Conservation (phyloP, 2,797 vertebrate species). For the Crax fasciolata region DNA sequence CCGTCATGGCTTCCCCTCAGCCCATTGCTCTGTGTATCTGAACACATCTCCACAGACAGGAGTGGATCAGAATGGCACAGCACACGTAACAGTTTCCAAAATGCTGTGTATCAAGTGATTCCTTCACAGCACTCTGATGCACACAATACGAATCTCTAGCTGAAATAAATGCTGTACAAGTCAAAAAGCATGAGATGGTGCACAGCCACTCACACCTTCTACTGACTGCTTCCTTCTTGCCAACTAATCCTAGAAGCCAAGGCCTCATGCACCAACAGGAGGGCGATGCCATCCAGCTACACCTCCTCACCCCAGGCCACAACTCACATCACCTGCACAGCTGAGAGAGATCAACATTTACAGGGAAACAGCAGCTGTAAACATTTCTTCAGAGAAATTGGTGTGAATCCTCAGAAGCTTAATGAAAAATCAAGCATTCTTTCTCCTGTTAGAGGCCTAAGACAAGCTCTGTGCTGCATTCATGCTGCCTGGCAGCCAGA, state of each 20-base stretch:
- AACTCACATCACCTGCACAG: neutral
- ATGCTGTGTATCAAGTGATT: neutral
- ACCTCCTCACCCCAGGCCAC: neutral
- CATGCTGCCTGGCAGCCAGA: neutral
- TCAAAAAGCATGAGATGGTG: neutral
- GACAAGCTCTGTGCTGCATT: neutral
- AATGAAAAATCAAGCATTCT: neutral
- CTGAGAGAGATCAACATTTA: fast-evolving
- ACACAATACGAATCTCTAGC: neutral
- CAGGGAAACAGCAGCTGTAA: neutral
- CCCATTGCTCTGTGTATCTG: fast-evolving
- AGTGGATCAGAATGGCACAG: neutral
- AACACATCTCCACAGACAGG: neutral
- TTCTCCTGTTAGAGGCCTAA: neutral
- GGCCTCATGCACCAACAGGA: neutral
- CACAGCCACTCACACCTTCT: neutral
- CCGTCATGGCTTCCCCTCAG: neutral
- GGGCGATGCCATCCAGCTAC: slow-evolving; percentile 5
- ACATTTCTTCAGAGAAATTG: neutral
- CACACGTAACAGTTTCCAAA: neutral
- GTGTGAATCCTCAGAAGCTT: too few relatives aligned
- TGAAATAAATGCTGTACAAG: neutral
- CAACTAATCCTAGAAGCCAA: neutral
- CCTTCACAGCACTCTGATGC: neutral
- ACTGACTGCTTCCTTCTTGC: neutral